Evolutionary conservation across 2,888 invertebrate genomes (phyloP).

Genomic region (Pollenia angustigena): DNA sequence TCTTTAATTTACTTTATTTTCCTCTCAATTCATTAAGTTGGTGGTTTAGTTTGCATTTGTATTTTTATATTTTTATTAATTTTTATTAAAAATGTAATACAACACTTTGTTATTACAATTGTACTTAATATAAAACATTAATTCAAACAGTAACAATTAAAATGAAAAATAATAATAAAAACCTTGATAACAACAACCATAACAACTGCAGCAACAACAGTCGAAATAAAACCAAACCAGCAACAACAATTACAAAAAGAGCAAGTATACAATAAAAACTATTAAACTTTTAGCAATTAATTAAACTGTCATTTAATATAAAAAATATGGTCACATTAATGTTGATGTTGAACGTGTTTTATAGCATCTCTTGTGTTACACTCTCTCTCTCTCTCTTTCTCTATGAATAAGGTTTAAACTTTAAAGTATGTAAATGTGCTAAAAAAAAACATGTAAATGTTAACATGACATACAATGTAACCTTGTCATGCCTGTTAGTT

Average conservation of each 20-base stretch:
- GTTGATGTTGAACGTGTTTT: conserved; percentile 63
- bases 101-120: conserved; percentile 25
- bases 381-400: too few species aligned
- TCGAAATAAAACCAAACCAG: conserved; percentile 22
- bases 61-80: background rate
- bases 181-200: background rate
- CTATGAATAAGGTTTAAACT: too few species aligned
- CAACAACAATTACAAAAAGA: background rate
- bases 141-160: conserved; percentile 49
- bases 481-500: background rate
- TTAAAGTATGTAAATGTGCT: background rate
- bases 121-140: conserved; percentile 40
- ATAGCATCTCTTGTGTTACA: background rate
- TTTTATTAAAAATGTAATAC: conserved; percentile 7
- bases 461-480: conserved; percentile 35
- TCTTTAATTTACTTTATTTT: background rate
- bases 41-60: background rate
- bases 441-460: conserved; percentile 14
- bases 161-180: conserved; percentile 36
- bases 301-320: conserved; percentile 69
- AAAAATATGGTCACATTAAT: conserved; percentile 69
- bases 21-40: background rate
- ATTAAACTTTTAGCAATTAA: conserved; percentile 65
- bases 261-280: conserved; percentile 37
- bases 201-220: background rate